These are phyloP conservation scores for Harpagifer antarcticus DNA, from an alignment of 2,797 vertebrate genomes.

Conservation along the genomic window DNA sequence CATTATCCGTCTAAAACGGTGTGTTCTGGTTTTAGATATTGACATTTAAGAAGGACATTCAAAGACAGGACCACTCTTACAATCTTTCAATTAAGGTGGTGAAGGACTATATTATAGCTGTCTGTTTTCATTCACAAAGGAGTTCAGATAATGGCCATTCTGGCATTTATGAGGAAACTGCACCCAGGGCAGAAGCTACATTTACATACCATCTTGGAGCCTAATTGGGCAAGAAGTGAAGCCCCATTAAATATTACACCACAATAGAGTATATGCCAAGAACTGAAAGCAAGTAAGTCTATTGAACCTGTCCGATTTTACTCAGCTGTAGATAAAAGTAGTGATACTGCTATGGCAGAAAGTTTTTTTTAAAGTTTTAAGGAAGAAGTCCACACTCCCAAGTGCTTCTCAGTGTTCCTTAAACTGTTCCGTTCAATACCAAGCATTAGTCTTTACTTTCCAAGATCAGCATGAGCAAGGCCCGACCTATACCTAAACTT, in stretches of 20 bases:
- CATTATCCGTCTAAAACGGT: slow-evolving; percentile 58
- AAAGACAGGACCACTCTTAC: slow-evolving; percentile 57
- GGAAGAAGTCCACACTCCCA: neutral
- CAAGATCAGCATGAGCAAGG: neutral
- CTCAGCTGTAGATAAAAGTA: slow-evolving; percentile 38
- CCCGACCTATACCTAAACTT: neutral
- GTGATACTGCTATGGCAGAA: slow-evolving; percentile 31
- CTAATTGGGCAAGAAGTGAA: slow-evolving; percentile 84
- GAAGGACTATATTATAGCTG: slow-evolving; percentile 62
- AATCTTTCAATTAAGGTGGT: slow-evolving; percentile 82
- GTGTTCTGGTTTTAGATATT: slow-evolving; percentile 57
- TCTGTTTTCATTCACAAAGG: slow-evolving; percentile 76
- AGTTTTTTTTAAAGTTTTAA: neutral
- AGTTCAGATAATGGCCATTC: slow-evolving; percentile 80
- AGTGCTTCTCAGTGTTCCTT: neutral
- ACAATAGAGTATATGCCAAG: slow-evolving; percentile 63
- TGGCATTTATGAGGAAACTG: slow-evolving; percentile 84
- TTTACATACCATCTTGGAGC: slow-evolving; percentile 77
- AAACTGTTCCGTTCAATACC: neutral
- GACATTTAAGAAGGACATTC: slow-evolving; percentile 77
- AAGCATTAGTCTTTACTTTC: too few relatives aligned
- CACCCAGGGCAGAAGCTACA: slow-evolving; percentile 66
- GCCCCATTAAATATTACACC: slow-evolving; percentile 75
- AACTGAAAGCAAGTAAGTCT: slow-evolving; percentile 55
- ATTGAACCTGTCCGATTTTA: slow-evolving; percentile 57